A percentile compares a stretch with the other conserved stretches of the same genome.
Evolutionary conservation across 2,888 invertebrate genomes (phyloP).

Genomic region (Agonum fuliginosum): DNA sequence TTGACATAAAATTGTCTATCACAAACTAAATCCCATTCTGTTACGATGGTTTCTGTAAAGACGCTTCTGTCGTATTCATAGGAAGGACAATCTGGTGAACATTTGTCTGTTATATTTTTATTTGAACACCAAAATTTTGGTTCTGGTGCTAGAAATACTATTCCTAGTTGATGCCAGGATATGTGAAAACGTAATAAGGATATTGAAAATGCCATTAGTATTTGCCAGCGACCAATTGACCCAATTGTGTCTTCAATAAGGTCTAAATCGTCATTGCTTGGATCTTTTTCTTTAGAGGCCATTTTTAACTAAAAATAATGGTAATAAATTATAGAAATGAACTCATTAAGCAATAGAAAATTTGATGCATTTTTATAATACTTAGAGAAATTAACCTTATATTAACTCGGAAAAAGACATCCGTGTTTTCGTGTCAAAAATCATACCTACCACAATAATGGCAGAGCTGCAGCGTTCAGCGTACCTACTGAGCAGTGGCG

Average conservation of each 20-base stretch:
- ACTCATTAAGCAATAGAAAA: too few relatives aligned
- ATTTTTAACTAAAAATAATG: neutral
- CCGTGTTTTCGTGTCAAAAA: too few relatives aligned
- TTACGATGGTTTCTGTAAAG: constrained; percentile 76
- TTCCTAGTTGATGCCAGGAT: constrained; percentile 76
- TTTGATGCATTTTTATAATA: too few relatives aligned
- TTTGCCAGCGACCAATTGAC: constrained; percentile 78
- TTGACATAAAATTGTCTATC: constrained; percentile 75
- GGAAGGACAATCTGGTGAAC: constrained; percentile 51
- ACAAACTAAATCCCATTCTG: constrained; percentile 79
- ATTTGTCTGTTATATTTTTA: constrained; percentile 54
- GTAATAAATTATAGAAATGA: too few relatives aligned
- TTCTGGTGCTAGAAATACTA: constrained; percentile 76
- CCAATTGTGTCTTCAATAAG: constrained; percentile 73
- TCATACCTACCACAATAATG: too few relatives aligned
- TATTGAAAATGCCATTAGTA: constrained; percentile 74
- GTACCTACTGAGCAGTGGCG: too few relatives aligned
- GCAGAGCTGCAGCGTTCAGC: too few relatives aligned
- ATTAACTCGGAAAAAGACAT: too few relatives aligned
- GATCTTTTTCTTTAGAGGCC: neutral
- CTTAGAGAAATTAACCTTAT: too few relatives aligned
- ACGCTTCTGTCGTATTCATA: constrained; percentile 74
- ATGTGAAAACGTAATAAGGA: constrained; percentile 75
- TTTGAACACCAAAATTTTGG: constrained; percentile 74
- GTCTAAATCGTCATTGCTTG: constrained; percentile 64